Evolutionary conservation across 2,113 vertebrate genomes (phyloP).

Genomic region (Oxygymnocypris stewartii): DNA sequence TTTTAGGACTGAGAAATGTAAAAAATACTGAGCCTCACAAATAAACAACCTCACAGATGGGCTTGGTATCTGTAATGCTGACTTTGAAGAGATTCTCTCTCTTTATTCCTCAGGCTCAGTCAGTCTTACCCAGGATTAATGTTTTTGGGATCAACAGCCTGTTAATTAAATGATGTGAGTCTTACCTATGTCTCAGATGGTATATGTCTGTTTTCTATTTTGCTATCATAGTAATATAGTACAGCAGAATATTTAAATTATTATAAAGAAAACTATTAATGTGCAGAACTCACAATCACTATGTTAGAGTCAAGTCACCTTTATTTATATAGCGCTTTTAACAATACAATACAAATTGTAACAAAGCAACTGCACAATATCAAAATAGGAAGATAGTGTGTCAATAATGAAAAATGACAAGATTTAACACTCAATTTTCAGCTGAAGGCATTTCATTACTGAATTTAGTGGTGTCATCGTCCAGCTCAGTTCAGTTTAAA

Average conservation of each 20-base stretch:
- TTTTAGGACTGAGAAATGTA: neutral
- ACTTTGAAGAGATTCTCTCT: neutral
- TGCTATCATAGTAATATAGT: neutral
- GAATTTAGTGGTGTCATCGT: too few relatives aligned
- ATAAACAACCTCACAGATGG: neutral
- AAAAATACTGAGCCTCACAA: neutral
- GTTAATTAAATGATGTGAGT: conserved; percentile 14
- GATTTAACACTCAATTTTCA: too few relatives aligned
- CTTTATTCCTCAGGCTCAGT: neutral
- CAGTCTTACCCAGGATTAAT: conserved; percentile 16
- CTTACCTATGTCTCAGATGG: neutral
- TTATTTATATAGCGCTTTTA: too few relatives aligned
- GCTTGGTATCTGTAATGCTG: conserved; percentile 1
- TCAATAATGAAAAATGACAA: too few relatives aligned
- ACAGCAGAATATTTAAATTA: neutral
- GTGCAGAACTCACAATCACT: neutral
- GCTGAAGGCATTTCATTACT: too few relatives aligned
- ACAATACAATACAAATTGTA: too few relatives aligned
- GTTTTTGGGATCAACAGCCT: neutral
- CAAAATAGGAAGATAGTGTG: too few relatives aligned
- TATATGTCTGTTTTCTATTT: neutral
- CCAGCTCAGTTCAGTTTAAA: too few relatives aligned
- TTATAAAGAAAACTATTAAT: neutral
- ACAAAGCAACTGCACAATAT: too few relatives aligned
- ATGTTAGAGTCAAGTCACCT: neutral